Base-by-base conservation (phyloP, 92 coral and sea anemone genomes). In the Scolanthus callimorphus region DNA sequence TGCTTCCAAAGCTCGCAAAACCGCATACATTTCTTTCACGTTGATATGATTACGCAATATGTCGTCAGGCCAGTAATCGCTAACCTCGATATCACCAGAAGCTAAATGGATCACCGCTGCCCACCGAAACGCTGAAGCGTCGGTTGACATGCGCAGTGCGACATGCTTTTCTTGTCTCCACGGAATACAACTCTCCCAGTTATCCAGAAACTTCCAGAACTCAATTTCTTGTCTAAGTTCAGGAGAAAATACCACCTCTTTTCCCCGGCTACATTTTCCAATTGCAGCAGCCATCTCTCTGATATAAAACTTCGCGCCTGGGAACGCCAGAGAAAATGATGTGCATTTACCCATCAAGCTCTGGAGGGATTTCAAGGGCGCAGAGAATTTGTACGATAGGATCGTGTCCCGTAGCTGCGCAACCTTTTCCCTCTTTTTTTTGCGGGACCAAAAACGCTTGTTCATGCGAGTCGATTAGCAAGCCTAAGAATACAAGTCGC, bases 31-130 rank as follows among this genome's bases (percentile, higher is more conserved):
- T 27, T 67, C 76, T 66, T 76, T 67, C 27, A 58, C 65, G 39
- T 57, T 49, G 48, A 75, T 75, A 25, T 47, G 25, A 62, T 47
- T 61, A 13, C 41, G 17, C 50, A 31, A 1, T 0, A 70, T 6
- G 20, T 71, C 61, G 25, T 62, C 65, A 11, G 20, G 55, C 85
- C 73, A 78, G 45, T 78, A 78, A 28, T 78, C 85, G n/a, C 80
- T 74, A 39, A 79, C 60, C 46, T 49, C 45, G n/a, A 63, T 21
- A 34, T 59, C 53, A 6, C 56, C 74, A 3, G 80, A 63, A 3
- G 64, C 55, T 0, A 72, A 49, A 28, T 17, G 69, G 30, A 54
- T 49, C 15, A 34, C 58, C 45, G 73, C 85, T n/a, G 68, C 79
- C 85, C 63, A 78, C 0, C 72, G 54, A 52, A 28, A 70, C 21